Conservation (phyloP, 2,113 vertebrate species). For the Leucopsar rothschildi region DNA sequence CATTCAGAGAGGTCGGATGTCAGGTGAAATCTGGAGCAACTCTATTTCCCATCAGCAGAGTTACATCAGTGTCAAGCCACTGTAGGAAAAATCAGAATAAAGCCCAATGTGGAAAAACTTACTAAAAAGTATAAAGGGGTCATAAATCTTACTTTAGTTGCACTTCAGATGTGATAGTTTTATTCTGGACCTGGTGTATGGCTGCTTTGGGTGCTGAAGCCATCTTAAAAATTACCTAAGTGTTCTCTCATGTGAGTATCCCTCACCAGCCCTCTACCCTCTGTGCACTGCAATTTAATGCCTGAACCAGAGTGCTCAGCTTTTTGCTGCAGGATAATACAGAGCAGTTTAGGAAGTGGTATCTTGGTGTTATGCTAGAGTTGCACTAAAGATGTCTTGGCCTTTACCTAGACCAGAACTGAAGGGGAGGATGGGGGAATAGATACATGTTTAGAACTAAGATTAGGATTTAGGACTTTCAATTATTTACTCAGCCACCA, state of each 20-base stretch:
- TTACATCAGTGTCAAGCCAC: not conserved
- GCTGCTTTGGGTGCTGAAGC: not conserved
- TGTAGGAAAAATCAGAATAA: accelerated
- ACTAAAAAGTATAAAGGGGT: not conserved
- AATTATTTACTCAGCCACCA: not conserved
- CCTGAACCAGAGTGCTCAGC: not conserved
- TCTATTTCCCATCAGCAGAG: not conserved
- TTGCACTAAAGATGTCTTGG: not conserved
- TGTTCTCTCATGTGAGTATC: not conserved
- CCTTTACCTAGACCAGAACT: not conserved
- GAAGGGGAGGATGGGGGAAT: not conserved
- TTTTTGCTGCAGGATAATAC: not conserved
- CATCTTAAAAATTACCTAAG: not conserved
- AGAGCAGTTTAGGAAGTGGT: not conserved
- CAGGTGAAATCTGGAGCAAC: not conserved
- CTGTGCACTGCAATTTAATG: not conserved
- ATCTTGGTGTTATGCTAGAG: not conserved
- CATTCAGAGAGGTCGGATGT: not conserved
- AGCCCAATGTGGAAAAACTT: not conserved
- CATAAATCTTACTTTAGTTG: not conserved
- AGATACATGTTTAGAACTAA: not conserved
- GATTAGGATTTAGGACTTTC: not conserved
- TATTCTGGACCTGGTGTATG: not conserved
- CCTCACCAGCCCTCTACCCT: not conserved
- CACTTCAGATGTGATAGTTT: not conserved